Conservation (phyloP, 1,140 invertebrate species). For the Zelostemma sp. region DNA sequence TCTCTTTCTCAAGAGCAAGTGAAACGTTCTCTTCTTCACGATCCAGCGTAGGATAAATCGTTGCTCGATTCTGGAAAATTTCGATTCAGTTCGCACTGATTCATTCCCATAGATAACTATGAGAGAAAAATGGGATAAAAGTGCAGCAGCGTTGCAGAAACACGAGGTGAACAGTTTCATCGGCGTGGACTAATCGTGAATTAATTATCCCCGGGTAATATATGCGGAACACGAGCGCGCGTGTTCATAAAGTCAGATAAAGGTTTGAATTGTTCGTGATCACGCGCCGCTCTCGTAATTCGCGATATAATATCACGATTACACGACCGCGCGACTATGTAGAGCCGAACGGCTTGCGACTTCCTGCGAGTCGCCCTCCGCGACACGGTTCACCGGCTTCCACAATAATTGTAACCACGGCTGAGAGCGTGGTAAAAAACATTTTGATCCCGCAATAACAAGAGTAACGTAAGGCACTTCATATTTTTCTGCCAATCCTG, state of each 20-base stretch:
- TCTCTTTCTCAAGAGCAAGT: not conserved
- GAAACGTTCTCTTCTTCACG: constrained; percentile 8
- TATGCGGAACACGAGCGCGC: constrained; percentile 55
- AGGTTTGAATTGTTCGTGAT: constrained; percentile 66
- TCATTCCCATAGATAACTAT: too few relatives aligned
- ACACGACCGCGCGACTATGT: constrained; percentile 28
- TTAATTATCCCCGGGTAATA: constrained; percentile 66
- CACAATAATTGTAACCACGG: constrained; percentile 42
- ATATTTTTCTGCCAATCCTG: constrained; percentile 16
- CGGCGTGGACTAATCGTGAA: constrained; percentile 59
- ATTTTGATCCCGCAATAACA: constrained; percentile 9
- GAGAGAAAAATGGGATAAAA: not conserved
- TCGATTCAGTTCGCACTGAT: too few relatives aligned
- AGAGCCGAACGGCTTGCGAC: constrained; percentile 34
- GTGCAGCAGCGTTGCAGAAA: constrained; percentile 20
- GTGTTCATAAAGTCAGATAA: constrained; percentile 62
- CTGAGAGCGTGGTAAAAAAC: constrained; percentile 32
- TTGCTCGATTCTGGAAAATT: not conserved
- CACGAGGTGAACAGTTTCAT: constrained; percentile 42
- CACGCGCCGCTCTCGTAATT: constrained; percentile 57
- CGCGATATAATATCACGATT: constrained; percentile 57
- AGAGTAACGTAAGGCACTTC: not conserved
- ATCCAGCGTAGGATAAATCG: not conserved
- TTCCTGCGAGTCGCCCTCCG: constrained; percentile 38
- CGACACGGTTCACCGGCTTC: constrained; percentile 54